Conservation (phyloP, 1,140 invertebrate species). For the Arctopsyche grandis region DNA sequence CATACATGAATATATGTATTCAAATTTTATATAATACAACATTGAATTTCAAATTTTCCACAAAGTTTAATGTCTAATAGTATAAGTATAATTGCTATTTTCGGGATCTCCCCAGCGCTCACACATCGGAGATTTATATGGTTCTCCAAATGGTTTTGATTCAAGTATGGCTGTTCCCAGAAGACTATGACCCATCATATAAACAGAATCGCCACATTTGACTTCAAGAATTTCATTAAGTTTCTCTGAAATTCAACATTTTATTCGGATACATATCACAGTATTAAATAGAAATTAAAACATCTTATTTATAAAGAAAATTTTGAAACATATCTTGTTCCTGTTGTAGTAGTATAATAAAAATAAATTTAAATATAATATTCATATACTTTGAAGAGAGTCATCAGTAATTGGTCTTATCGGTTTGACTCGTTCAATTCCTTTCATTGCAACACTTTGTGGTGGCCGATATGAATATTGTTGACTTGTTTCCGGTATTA, state of each 20-base stretch:
- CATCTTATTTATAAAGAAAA: no score
- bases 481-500: background rate
- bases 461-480: slow-evolving; percentile 24
- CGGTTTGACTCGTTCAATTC: slow-evolving; percentile 27
- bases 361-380: no score
- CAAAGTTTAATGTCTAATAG: slow-evolving; percentile 27
- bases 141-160: slow-evolving; percentile 36
- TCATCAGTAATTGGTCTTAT: background rate
- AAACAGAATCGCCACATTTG: slow-evolving; percentile 16
- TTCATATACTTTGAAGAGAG: no score
- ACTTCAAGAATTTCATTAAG: background rate
- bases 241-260: background rate
- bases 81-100: slow-evolving; percentile 24
- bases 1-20: no score
- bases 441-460: background rate
- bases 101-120: slow-evolving; percentile 31
- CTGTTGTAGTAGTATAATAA: no score
- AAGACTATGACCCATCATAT: slow-evolving; percentile 22
- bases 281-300: no score
- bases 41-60: no score
- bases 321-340: no score
- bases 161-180: slow-evolving; percentile 39
- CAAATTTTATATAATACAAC: no score
- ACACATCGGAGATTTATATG: slow-evolving; percentile 22
- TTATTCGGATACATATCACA: no score